Evolutionary conservation across 2,888 invertebrate species (phyloP).

Genomic region (Trichogramma evanescens): DNA sequence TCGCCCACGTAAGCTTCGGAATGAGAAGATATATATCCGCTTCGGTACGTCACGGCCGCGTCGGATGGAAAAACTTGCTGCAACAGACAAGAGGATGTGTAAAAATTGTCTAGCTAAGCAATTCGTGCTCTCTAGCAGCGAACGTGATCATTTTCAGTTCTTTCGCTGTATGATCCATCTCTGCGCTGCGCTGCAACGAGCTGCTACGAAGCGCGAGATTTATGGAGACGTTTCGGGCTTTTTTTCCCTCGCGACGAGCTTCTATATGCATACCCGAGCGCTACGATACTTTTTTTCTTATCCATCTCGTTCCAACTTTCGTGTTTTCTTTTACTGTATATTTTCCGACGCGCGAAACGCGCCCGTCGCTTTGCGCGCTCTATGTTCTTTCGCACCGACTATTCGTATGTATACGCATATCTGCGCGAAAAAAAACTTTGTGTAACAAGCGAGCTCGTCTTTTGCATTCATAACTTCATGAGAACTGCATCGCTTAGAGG

Average conservation of each 20-base stretch:
- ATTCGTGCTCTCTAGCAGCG: constrained; percentile 21
- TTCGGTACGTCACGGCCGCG: constrained; percentile 9
- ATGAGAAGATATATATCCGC: constrained; percentile 2
- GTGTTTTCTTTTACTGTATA: too few relatives aligned
- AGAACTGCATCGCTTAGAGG: too few relatives aligned
- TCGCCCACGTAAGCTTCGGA: neutral
- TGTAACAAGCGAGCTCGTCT: too few relatives aligned
- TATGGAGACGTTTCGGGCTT: constrained; percentile 39
- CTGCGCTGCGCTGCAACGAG: constrained; percentile 29
- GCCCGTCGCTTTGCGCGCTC: too few relatives aligned
- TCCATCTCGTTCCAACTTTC: neutral
- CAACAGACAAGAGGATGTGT: constrained; percentile 8
- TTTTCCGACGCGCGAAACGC: too few relatives aligned
- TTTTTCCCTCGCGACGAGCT: neutral
- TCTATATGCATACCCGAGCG: too few relatives aligned
- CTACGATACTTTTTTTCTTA: neutral
- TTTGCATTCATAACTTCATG: too few relatives aligned
- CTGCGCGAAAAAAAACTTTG: too few relatives aligned
- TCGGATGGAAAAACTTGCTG: neutral
- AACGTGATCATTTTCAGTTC: constrained; percentile 39
- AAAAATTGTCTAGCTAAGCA: constrained; percentile 11
- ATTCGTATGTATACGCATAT: too few relatives aligned
- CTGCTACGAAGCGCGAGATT: constrained; percentile 38
- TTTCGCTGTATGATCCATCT: constrained; percentile 40
- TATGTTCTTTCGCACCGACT: too few relatives aligned